Conservation (phyloP, 2,113 vertebrate species). For the Peromyscus leucopus region DNA sequence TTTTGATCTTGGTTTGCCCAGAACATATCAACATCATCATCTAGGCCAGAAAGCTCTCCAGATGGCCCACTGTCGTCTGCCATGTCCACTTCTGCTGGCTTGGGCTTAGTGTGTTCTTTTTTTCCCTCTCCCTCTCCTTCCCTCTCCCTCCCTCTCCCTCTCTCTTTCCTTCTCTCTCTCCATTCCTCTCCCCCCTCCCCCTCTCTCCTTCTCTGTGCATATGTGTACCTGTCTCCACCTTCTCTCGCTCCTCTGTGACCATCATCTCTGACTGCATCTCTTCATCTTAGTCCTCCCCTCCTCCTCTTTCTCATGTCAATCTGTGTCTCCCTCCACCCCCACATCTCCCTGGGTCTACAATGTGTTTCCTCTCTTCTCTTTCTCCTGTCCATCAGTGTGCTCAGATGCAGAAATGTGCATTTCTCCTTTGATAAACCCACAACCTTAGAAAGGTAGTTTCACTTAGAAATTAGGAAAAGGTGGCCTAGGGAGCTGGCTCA, state of each 20-base stretch:
- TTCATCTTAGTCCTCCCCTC: neutral
- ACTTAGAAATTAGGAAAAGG: constrained; percentile 43
- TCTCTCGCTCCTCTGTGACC: neutral
- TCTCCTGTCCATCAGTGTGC: neutral
- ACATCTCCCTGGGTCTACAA: neutral
- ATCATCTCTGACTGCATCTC: neutral
- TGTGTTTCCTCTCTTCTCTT: neutral
- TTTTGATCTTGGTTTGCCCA: constrained; percentile 1
- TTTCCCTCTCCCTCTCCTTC: rapidly evolving
- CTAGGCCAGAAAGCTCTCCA: neutral
- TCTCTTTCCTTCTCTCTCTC: neutral
- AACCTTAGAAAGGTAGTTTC: constrained; percentile 37
- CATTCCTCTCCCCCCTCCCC: neutral
- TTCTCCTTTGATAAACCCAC: constrained; percentile 13
- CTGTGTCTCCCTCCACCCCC: neutral
- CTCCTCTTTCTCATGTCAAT: neutral
- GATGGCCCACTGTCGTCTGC: neutral
- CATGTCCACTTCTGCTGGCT: neutral
- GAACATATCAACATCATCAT: neutral
- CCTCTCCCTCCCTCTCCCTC: rapidly evolving
- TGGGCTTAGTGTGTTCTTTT: neutral
- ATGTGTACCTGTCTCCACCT: neutral
- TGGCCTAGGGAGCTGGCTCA: neutral
- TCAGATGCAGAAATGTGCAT: neutral
- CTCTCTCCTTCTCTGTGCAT: neutral